These are phyloP conservation scores for Peribatodes rhomboidaria DNA, from an alignment of 2,888 invertebrate genomes.

Conservation along the genomic window DNA sequence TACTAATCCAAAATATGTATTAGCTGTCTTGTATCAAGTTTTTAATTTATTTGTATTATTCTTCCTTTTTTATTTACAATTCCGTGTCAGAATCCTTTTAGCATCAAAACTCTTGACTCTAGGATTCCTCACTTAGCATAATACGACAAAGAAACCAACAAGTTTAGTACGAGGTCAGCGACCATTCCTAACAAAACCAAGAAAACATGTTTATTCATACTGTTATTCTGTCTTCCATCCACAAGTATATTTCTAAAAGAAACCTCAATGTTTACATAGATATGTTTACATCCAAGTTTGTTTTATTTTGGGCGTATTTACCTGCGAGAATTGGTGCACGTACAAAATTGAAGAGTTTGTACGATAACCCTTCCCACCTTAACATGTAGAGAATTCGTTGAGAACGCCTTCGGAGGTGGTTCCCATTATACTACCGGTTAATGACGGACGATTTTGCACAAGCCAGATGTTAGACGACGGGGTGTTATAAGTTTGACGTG, in stretches of 20 bases:
- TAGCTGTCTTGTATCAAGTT: too few relatives aligned
- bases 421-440: background rate
- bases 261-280: background rate
- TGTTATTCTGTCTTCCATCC: background rate
- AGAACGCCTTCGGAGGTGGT: slow-evolving; percentile 18
- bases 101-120: too few relatives aligned
- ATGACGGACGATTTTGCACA: background rate
- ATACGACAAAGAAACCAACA: too few relatives aligned
- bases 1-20: too few relatives aligned
- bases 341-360: slow-evolving; percentile 32
- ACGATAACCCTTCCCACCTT: slow-evolving; percentile 27
- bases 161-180: too few relatives aligned
- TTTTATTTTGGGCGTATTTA: slow-evolving; percentile 21
- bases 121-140: too few relatives aligned
- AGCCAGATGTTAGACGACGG: too few relatives aligned
- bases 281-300: slow-evolving; percentile 8
- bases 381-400: slow-evolving; percentile 25
- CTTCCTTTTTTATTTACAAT: too few relatives aligned
- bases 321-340: slow-evolving; percentile 22
- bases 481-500: too few relatives aligned
- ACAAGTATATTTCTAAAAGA: background rate
- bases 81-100: too few relatives aligned
- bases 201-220: background rate
- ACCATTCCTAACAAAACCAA: background rate
- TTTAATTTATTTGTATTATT: too few relatives aligned